A percentile compares a stretch with the other conserved stretches of the same genome.
phyloP scores from a whole-genome alignment of 2,113 vertebrate genomes.

The Cettia cetti region DNA sequence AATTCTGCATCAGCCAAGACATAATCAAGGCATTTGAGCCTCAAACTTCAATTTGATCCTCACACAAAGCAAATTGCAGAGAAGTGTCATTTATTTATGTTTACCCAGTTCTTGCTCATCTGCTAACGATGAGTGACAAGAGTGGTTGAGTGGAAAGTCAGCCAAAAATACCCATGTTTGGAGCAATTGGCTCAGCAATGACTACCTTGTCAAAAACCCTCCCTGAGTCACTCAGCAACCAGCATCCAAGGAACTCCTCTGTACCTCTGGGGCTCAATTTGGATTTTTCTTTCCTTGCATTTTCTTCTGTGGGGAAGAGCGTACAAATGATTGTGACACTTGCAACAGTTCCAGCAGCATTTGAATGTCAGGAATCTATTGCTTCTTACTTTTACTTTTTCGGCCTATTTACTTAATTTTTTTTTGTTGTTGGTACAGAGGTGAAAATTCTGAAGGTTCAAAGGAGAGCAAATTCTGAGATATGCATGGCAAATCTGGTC shows the following conservation, averaged over 20 bases:
- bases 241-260: background rate
- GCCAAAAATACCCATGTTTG: background rate
- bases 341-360: background rate
- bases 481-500: background rate
- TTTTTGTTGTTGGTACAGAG: background rate
- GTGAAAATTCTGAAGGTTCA: background rate
- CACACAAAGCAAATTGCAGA: background rate
- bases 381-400: background rate
- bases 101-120: background rate
- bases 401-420: background rate
- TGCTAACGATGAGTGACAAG: background rate
- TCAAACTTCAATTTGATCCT: constrained; percentile 1
- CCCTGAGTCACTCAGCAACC: background rate
- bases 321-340: background rate
- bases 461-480: background rate
- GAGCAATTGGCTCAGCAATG: background rate
- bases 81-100: background rate
- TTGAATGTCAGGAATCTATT: background rate
- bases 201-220: background rate
- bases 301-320: background rate
- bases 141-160: background rate
- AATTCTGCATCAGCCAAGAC: background rate
- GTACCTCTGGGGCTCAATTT: background rate
- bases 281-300: background rate
- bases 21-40: background rate